These are phyloP conservation scores for Oncorhynchus gorbuscha DNA, from an alignment of 2,113 vertebrate species.

Conservation along the genomic window DNA sequence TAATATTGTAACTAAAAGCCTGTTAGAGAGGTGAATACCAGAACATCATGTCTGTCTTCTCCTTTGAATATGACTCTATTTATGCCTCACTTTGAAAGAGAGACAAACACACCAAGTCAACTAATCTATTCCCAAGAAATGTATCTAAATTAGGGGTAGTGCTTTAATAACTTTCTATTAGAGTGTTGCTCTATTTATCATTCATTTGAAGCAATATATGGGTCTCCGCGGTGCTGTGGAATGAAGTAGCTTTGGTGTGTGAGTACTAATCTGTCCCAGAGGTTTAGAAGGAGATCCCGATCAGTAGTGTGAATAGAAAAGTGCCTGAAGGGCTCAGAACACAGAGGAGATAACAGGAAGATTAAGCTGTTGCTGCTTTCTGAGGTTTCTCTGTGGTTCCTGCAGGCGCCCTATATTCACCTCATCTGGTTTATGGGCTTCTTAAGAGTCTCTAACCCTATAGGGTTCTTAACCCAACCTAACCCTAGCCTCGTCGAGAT, in stretches of 20 bases:
- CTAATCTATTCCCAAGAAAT: constrained; percentile 31
- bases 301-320: constrained; percentile 80
- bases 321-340: constrained; percentile 80
- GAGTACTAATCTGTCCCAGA: constrained; percentile 75
- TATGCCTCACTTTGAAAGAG: background rate
- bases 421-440: background rate
- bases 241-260: constrained; percentile 69
- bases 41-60: no score
- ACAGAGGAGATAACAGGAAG: constrained; percentile 80
- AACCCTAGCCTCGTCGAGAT: no score
- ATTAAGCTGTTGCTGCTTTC: constrained; percentile 75
- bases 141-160: constrained; percentile 22
- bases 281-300: constrained; percentile 77
- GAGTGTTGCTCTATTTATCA: constrained; percentile 43
- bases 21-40: no score
- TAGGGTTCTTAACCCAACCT: no score
- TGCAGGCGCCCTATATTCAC: constrained; percentile 21
- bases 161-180: constrained; percentile 13
- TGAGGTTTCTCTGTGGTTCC: constrained; percentile 51
- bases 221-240: constrained; percentile 52
- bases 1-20: no score
- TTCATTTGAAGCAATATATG: constrained; percentile 50
- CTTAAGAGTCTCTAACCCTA: constrained; percentile 8
- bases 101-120: background rate
- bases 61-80: background rate